Evolutionary conservation across 2,113 vertebrate genomes (phyloP).

Genomic region (Eptatretus burgeri): DNA sequence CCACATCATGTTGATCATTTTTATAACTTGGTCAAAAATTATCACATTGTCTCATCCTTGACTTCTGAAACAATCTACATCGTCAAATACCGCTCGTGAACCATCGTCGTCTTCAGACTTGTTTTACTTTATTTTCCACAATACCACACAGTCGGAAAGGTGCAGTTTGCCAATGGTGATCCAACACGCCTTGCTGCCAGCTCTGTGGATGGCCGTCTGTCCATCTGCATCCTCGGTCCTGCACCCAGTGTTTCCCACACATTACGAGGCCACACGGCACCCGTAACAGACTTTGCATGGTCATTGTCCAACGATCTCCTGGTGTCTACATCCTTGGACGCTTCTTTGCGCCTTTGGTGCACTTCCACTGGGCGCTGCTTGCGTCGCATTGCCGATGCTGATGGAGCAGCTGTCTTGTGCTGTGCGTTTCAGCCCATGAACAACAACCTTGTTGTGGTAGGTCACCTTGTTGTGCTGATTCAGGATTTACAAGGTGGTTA

Average conservation of each 20-base stretch:
- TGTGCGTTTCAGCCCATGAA: constrained; percentile 84
- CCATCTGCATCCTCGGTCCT: constrained; percentile 49
- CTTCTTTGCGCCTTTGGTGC: constrained; percentile 60
- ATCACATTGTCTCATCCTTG: too few relatives aligned
- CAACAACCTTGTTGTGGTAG: constrained; percentile 76
- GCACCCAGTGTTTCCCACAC: constrained; percentile 39
- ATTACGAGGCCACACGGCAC: constrained; percentile 38
- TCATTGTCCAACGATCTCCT: constrained; percentile 79
- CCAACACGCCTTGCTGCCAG: constrained; percentile 70
- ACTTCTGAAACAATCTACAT: too few relatives aligned
- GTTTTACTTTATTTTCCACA: too few relatives aligned
- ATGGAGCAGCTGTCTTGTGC: constrained; percentile 49
- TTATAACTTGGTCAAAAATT: too few relatives aligned
- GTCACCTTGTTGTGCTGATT: constrained; percentile 12
- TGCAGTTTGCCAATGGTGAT: constrained; percentile 73
- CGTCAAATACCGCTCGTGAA: too few relatives aligned
- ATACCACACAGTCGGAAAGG: constrained; percentile 28
- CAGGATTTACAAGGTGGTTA: too few relatives aligned
- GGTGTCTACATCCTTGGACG: constrained; percentile 51
- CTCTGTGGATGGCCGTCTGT: constrained; percentile 52
- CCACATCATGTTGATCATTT: too few relatives aligned
- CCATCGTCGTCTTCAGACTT: too few relatives aligned
- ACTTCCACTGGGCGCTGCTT: constrained; percentile 57
- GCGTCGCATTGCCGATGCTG: constrained; percentile 48
- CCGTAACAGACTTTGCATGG: constrained; percentile 67